These are phyloP conservation scores for Characodon lateralis DNA, from an alignment of 2,797 vertebrate species.

Conservation along the genomic window DNA sequence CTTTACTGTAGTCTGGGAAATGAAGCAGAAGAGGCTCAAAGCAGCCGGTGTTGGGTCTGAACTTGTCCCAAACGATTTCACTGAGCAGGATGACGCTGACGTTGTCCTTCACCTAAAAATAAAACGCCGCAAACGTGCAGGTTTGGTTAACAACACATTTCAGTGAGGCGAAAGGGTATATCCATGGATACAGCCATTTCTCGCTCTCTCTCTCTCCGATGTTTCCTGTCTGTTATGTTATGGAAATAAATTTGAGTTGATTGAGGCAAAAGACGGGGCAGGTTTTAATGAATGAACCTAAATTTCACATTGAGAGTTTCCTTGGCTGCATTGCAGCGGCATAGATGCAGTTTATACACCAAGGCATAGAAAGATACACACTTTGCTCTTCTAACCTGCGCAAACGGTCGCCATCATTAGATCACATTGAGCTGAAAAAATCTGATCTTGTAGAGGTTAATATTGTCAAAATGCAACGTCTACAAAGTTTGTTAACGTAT, in stretches of 20 bases:
- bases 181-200: neutral
- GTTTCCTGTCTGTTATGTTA: too few species aligned
- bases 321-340: too few species aligned
- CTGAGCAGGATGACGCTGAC: slow-evolving; percentile 92
- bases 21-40: slow-evolving; percentile 91
- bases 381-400: too few species aligned
- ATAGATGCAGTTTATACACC: too few species aligned
- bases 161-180: neutral
- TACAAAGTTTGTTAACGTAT: too few species aligned
- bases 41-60: slow-evolving; percentile 91
- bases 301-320: too few species aligned
- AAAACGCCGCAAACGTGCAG: neutral
- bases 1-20: slow-evolving; percentile 98
- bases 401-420: neutral
- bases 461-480: too few species aligned
- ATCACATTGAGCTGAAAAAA: neutral
- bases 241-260: too few species aligned
- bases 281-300: too few species aligned
- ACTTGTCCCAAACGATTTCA: slow-evolving; percentile 96
- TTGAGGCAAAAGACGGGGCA: too few species aligned
- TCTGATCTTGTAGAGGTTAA: neutral
- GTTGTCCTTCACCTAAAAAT: slow-evolving; percentile 88
- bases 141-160: neutral
- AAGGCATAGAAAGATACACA: too few species aligned
- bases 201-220: too few species aligned